These are phyloP conservation scores for Macrosteles quadrilineatus DNA, from an alignment of 1,140 invertebrate genomes.

Conservation along the genomic window DNA sequence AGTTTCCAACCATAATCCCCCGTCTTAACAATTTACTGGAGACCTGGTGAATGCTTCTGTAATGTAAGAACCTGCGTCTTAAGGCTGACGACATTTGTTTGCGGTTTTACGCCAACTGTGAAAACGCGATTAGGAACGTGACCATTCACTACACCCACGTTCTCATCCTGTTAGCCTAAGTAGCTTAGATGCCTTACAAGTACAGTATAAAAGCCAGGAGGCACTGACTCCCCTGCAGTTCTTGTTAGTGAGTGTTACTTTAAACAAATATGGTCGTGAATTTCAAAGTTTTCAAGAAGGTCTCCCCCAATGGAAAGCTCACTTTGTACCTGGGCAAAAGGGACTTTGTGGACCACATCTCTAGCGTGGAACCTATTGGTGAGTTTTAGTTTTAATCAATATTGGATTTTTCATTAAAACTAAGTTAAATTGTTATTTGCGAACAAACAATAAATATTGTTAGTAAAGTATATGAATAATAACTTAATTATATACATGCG, in stretches of 20 bases:
- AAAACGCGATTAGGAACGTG: constrained; percentile 2
- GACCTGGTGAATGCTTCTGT: too few relatives aligned
- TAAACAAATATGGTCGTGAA: constrained; percentile 77
- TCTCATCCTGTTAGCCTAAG: neutral
- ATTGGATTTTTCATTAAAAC: neutral
- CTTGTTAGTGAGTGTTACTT: neutral
- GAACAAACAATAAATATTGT: neutral
- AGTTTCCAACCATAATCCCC: too few relatives aligned
- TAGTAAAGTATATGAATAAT: neutral
- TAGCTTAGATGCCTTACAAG: neutral
- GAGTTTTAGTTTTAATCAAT: constrained; percentile 48
- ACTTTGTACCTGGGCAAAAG: constrained; percentile 94
- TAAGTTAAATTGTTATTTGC: constrained; percentile 28
- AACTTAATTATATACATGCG: neutral
- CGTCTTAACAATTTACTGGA: too few relatives aligned
- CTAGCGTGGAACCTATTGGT: constrained; percentile 92
- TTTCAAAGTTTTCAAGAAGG: constrained; percentile 95
- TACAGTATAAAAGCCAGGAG: neutral
- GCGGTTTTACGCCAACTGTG: too few relatives aligned
- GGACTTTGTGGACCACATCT: constrained; percentile 95
- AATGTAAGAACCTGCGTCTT: too few relatives aligned
- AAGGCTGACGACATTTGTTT: too few relatives aligned
- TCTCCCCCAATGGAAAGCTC: constrained; percentile 91
- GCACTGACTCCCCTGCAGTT: neutral
- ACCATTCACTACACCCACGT: neutral